These are phyloP conservation scores for Myocastor coypus DNA, from an alignment of 2,113 vertebrate species.

Conservation along the genomic window DNA sequence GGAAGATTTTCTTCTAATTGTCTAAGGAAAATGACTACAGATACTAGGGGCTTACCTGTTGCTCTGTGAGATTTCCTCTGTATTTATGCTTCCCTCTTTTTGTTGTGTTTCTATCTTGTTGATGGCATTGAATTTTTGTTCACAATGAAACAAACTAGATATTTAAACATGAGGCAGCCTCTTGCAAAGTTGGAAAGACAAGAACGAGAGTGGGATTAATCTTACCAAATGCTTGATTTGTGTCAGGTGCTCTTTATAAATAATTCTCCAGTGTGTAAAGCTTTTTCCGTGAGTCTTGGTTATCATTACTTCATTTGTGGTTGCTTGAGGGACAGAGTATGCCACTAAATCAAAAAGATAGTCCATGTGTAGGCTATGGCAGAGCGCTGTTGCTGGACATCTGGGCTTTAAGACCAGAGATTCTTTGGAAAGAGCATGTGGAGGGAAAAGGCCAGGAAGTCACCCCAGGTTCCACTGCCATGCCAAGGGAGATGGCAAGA, in stretches of 20 bases:
- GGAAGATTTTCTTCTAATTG: slow-evolving; percentile 13
- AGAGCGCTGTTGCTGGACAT: background rate
- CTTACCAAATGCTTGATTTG: background rate
- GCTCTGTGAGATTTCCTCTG: slow-evolving; percentile 26
- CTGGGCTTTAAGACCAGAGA: background rate
- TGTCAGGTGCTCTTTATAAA: background rate
- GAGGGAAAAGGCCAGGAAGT: background rate
- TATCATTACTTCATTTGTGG: slow-evolving; percentile 28
- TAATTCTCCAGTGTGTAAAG: background rate
- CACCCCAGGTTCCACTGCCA: background rate
- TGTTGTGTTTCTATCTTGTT: background rate
- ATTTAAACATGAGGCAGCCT: background rate
- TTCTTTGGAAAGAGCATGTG: background rate
- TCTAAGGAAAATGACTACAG: slow-evolving; percentile 24
- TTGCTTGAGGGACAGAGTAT: background rate
- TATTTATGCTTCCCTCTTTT: slow-evolving; percentile 27
- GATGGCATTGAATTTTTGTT: slow-evolving; percentile 22
- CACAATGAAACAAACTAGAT: slow-evolving; percentile 22
- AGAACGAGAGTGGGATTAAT: slow-evolving; percentile 9
- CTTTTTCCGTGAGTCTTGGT: background rate
- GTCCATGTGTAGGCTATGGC: background rate
- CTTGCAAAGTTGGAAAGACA: background rate
- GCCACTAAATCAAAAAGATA: background rate
- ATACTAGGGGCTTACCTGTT: background rate
- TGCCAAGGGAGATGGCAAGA: background rate